These are phyloP conservation scores for Hafferia zeledoni DNA, from an alignment of 2,797 vertebrate species.

Conservation along the genomic window DNA sequence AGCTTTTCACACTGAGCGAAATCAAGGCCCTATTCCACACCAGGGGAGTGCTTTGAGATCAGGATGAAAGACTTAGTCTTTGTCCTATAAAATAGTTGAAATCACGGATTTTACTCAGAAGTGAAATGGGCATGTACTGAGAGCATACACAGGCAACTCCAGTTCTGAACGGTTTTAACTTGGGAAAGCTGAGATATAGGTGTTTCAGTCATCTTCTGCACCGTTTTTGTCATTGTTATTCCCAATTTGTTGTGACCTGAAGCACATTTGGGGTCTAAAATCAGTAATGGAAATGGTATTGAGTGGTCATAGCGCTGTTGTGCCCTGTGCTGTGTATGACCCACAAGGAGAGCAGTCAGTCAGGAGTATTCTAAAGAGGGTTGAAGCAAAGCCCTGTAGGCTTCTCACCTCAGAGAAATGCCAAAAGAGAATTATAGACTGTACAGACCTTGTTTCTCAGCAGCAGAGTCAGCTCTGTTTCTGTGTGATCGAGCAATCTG, in stretches of 20 bases:
- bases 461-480: background rate
- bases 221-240: background rate
- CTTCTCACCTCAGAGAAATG: background rate
- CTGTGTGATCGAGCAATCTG: background rate
- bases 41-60: background rate
- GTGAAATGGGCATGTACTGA: background rate
- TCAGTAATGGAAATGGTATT: too few relatives aligned
- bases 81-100: background rate
- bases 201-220: background rate
- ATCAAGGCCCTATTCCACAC: background rate
- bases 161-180: background rate
- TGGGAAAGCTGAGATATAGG: background rate
- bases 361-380: background rate
- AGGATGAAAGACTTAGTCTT: background rate
- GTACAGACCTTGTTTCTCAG: accelerated
- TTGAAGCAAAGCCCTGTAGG: accelerated
- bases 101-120: background rate
- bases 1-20: background rate
- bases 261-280: background rate
- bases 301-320: background rate
- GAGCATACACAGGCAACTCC: background rate
- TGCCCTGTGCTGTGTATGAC: accelerated
- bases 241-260: background rate
- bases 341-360: background rate
- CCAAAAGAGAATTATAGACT: background rate